phyloP scores from a whole-genome alignment of 2,797 vertebrate species.

The Fistularia commersonii region DNA sequence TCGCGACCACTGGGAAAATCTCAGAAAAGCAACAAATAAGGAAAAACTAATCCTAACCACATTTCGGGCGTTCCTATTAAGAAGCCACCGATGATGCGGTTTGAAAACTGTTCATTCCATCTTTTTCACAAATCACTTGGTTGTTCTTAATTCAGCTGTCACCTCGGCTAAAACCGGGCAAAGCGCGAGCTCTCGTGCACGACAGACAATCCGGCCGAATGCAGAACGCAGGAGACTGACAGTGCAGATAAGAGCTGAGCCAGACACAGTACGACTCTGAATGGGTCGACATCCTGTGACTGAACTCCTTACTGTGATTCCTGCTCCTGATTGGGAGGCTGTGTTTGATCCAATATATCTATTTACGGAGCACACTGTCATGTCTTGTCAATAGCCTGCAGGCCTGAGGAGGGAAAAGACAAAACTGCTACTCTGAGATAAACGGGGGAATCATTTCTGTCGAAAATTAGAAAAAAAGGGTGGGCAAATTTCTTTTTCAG shows the following conservation, averaged over 20 bases:
- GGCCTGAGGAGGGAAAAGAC: conserved; percentile 3
- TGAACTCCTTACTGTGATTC: conserved; percentile 33
- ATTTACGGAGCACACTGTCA: conserved; percentile 38
- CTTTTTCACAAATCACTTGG: conserved; percentile 30
- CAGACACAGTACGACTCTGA: conserved; percentile 12
- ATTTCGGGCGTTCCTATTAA: conserved; percentile 7
- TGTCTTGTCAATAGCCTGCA: conserved; percentile 32
- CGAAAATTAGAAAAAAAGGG: no score
- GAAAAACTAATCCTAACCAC: no score
- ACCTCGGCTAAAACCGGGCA: conserved; percentile 25
- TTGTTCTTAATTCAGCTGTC: conserved; percentile 33
- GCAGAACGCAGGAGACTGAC: conserved; percentile 25
- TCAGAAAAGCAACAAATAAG: no score
- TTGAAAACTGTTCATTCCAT: conserved; percentile 17
- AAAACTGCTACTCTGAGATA: neutral
- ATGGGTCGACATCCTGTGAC: conserved; percentile 26
- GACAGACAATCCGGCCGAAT: conserved; percentile 27
- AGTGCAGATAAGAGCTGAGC: conserved; percentile 30
- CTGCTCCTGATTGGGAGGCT: conserved; percentile 33
- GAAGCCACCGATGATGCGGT: conserved; percentile 13
- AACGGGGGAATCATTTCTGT: no score
- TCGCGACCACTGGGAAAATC: no score
- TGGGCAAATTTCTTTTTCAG: no score
- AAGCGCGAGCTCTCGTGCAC: conserved; percentile 17
- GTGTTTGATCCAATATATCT: conserved; percentile 33